Base-by-base conservation (phyloP, 1,140 invertebrate genomes). In the Charaxes varanes region DNA sequence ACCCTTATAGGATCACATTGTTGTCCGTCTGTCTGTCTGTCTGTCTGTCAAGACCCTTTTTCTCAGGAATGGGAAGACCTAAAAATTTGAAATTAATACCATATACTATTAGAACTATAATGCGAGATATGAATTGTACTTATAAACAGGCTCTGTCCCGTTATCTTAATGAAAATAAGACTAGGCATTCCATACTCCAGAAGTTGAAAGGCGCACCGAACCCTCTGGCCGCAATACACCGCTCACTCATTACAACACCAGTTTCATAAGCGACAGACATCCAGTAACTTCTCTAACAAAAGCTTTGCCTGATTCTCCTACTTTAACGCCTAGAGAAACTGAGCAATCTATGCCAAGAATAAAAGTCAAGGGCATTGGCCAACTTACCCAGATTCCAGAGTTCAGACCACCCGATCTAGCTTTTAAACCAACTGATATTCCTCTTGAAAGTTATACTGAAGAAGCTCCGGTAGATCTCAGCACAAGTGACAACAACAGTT, bases 381-480 rank as follows among this genome's bases (percentile, higher is more conserved):
- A 87, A 41, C 51, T 90, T 21, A 87, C 87, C 38, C 85, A 89
- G 49, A 88, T 83, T 41, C 73, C 74, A 5, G 80, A 85, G 47
- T 85, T 64, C 40, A 68, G 65, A 18, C 40, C 68, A 4, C 66
- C 74, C 4, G 84, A 87, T 18, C 60, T 81, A 13, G 67, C 83
- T 6, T 80, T 70, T 47, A 76, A 58, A 51, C 37, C 37, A 18
- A 72, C 56, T 24, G 76, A 82, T 31, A 57, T 69, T 14, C 56
- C 60, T 15, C 28, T 59, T 6, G 71, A 79, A 4, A 50, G 62
- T 4, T 82, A 85, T 35, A 73, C 76, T 40, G 79, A 85, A 26
- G 88, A 92, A 33, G 85, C 86, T 5, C 92, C 93, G 0, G 82
- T 95, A 34, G 93, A 95, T 82, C 79, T 94, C 2, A 90, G 89